These are phyloP conservation scores for Dioctria rufipes DNA, from an alignment of 2,888 invertebrate species.

Conservation along the genomic window DNA sequence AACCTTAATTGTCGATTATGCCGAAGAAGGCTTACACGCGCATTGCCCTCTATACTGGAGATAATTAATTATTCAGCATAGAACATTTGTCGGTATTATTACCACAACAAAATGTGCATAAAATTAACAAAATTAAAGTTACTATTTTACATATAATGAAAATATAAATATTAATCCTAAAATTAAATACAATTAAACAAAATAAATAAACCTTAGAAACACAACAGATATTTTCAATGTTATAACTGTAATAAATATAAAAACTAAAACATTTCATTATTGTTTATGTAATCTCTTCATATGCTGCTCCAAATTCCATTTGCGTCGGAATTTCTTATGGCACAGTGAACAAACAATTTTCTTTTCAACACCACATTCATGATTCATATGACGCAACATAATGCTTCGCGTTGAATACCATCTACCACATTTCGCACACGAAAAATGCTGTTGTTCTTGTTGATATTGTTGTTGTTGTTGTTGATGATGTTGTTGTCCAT, in stretches of 20 bases:
- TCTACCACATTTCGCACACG: conserved; percentile 63
- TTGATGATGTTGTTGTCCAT: conserved; percentile 42
- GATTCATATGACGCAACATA: conserved; percentile 63
- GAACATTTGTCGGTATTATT: no score
- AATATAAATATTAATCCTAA: conserved; percentile 1
- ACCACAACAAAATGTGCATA: neutral
- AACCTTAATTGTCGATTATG: no score
- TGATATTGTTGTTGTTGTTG: conserved; percentile 11
- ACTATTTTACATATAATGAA: no score
- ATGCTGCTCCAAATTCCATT: conserved; percentile 73
- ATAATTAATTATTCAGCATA: no score
- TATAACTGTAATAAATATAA: neutral
- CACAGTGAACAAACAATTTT: conserved; percentile 69
- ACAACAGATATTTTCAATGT: conserved; percentile 21
- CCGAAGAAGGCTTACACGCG: no score
- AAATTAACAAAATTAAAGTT: neutral
- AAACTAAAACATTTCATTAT: conserved; percentile 3
- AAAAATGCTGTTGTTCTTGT: conserved; percentile 52
- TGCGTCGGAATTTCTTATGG: conserved; percentile 70
- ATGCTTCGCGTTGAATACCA: conserved; percentile 63
- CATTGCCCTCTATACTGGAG: no score
- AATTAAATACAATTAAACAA: neutral
- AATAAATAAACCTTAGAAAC: conserved; percentile 19
- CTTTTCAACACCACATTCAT: conserved; percentile 69
- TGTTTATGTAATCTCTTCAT: conserved; percentile 70